phyloP scores from a whole-genome alignment of 2,888 invertebrate species.

The Cordilura impudica region DNA sequence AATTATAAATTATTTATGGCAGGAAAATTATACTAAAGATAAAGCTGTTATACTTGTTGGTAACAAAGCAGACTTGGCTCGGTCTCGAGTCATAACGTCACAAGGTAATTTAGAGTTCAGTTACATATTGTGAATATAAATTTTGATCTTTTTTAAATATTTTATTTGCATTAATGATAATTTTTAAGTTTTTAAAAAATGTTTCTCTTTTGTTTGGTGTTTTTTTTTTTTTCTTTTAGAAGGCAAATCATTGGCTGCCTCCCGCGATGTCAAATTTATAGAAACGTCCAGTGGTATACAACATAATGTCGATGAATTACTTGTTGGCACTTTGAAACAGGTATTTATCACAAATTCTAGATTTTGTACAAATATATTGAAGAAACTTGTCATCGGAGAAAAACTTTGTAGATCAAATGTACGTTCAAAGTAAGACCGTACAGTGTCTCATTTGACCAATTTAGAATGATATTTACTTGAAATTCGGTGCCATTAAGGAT shows the following conservation, averaged over 20 bases:
- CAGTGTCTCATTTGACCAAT: too few relatives aligned
- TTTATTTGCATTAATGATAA: background rate
- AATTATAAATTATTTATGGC: slow-evolving; percentile 90
- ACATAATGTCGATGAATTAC: slow-evolving; percentile 96
- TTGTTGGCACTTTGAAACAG: slow-evolving; percentile 95
- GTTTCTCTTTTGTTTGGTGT: background rate
- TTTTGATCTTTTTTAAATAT: background rate
- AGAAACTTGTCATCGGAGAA: background rate
- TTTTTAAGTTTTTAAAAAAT: background rate
- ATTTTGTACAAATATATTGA: background rate
- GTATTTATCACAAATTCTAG: too few relatives aligned
- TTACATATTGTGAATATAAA: background rate
- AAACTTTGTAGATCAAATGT: too few relatives aligned
- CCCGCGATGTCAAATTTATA: slow-evolving; percentile 94
- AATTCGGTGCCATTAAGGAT: too few relatives aligned
- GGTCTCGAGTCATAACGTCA: slow-evolving; percentile 88
- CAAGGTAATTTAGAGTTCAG: slow-evolving; percentile 82
- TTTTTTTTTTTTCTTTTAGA: slow-evolving; percentile 80
- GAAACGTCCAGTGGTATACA: slow-evolving; percentile 97
- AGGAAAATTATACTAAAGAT: slow-evolving; percentile 89
- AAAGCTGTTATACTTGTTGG: slow-evolving; percentile 94
- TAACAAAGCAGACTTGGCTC: slow-evolving; percentile 94
- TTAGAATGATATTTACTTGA: too few relatives aligned
- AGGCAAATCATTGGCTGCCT: slow-evolving; percentile 92
- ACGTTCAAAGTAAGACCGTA: too few relatives aligned